Percentiles rank a stretch among this genome's conserved stretches.
Conservation (phyloP, 92 coral and sea anemone genomes). For the Palythoa grandiflora region DNA sequence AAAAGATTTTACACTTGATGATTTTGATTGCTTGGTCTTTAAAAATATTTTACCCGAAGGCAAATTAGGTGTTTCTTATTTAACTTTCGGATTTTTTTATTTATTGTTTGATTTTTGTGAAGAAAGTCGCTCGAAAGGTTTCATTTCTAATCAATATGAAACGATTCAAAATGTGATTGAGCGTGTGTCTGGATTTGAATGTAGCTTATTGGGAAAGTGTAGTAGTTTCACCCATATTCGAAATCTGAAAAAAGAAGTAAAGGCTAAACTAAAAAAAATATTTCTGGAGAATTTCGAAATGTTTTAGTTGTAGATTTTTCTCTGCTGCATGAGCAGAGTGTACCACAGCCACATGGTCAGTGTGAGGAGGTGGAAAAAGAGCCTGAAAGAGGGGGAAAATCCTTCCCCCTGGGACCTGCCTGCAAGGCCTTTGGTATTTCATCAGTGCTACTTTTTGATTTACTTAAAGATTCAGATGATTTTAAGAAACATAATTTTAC, state of each 20-base stretch:
- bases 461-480: neutral
- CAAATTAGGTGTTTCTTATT: neutral
- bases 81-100: neutral
- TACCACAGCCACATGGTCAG: neutral
- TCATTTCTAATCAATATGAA: no score
- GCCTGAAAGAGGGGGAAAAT: neutral
- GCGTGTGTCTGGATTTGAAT: no score
- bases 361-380: neutral
- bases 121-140: neutral
- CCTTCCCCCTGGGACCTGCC: conserved; percentile 17
- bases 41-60: neutral
- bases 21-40: neutral
- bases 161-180: no score
- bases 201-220: no score
- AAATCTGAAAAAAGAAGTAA: no score
- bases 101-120: neutral
- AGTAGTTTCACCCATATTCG: no score
- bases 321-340: conserved; percentile 15
- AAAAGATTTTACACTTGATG: neutral
- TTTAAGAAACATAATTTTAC: neutral
- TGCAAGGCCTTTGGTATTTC: neutral
- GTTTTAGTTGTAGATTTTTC: neutral
- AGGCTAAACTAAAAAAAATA: no score
- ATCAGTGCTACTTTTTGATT: conserved; percentile 16
- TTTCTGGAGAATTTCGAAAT: neutral